Evolutionary conservation across 2,888 invertebrate species (phyloP), one percentile per base, ranked within the genome.

Genomic region (Gastracanthus pulcherrimus): DNA sequence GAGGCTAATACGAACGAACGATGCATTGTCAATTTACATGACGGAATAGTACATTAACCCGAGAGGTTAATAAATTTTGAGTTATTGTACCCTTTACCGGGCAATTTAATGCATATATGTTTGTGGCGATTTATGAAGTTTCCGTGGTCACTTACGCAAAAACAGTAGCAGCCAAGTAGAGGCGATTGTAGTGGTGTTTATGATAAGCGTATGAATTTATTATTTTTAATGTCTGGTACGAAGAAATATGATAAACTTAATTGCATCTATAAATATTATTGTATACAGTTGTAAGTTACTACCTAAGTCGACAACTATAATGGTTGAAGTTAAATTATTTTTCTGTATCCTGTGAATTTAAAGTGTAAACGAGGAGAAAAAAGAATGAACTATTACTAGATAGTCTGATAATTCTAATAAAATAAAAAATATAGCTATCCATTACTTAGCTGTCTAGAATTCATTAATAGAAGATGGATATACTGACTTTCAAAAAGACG

Each of bases 1-100:
- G n/a, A n/a, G n/a, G n/a, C n/a, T n/a, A n/a, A n/a, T n/a, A n/a
- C n/a, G n/a, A n/a, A n/a, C n/a, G n/a, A n/a, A n/a, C 29, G 29
- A 51, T 38, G 26, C 29, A 64, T 51, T 41, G 74, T 80, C 66
- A 80, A 80, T 80, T 80, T 80, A 75, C 74, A 69, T 72, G 74
- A 80, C 67, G 66, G 66, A 72, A 58, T 58, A 72, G 66, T 45
- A 48, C 55, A 48, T 74, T 67, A 79, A 69, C 45, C 60, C 62
- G 19, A 38, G 62, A 69, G 62, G 74, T 80, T 80, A 80, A 80
- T 80, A 80, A 80, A 80, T 75, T 80, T 80, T 38, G 26, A 75
- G 36, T 60, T 58, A 74, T 36, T n/a, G 29, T 45, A 36, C 36
- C 23, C 36, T 67, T 67, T 31, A n/a, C 48, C 19, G 51, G 29